A percentile compares a stretch with the other conserved stretches of the same genome.
Conservation (phyloP, 1,140 invertebrate genomes). For the Drosophila sp. region DNA sequence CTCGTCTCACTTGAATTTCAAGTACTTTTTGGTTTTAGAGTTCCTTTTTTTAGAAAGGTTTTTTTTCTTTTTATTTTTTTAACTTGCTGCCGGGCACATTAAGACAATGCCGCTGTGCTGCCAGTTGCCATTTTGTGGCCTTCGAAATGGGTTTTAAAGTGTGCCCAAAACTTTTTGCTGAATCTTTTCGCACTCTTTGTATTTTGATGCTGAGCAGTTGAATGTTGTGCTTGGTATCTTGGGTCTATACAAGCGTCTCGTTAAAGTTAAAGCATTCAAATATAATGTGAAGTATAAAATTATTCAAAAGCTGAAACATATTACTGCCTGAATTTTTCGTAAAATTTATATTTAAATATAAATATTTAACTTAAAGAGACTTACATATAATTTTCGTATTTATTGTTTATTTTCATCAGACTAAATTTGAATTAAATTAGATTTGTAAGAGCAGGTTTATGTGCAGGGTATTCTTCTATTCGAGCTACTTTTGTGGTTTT, state of each 20-base stretch:
- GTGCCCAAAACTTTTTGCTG: constrained; percentile 33
- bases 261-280: no score
- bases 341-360: background rate
- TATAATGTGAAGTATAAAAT: no score
- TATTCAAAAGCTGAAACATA: no score
- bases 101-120: constrained; percentile 39
- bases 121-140: constrained; percentile 30
- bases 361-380: no score
- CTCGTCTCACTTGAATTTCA: constrained; percentile 69
- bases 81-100: constrained; percentile 37
- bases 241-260: background rate
- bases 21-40: constrained; percentile 29
- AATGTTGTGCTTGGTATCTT: constrained; percentile 2
- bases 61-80: constrained; percentile 4
- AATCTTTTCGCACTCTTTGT: constrained; percentile 29
- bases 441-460: no score
- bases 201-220: constrained; percentile 2
- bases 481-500: background rate
- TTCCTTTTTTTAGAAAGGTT: background rate
- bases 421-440: background rate
- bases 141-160: constrained; percentile 45
- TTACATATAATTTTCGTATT: no score
- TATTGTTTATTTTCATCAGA: background rate
- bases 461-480: constrained; percentile 5
- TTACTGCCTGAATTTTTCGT: no score